phyloP scores from a whole-genome alignment of 2,888 invertebrate genomes.

The Acanthococcus lagerstroemiae region DNA sequence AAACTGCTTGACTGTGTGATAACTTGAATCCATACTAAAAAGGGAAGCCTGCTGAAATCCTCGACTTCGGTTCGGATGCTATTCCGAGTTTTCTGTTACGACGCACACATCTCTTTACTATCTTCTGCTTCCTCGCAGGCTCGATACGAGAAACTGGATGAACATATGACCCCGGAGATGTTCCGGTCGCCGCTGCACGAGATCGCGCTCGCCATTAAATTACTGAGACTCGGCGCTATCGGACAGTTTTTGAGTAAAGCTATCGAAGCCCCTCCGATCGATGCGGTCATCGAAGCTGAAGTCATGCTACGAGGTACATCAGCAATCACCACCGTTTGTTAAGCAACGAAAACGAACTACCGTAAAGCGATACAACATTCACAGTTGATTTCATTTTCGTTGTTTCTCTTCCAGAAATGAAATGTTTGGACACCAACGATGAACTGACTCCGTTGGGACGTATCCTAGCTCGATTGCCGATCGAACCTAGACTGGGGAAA shows the following conservation, averaged over 20 bases:
- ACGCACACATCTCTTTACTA: background rate
- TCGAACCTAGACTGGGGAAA: conserved; percentile 92
- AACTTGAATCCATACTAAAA: too few species aligned
- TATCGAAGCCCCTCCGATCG: conserved; percentile 91
- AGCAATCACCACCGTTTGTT: background rate
- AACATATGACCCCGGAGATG: conserved; percentile 94
- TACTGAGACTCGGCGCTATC: conserved; percentile 81
- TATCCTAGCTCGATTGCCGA: conserved; percentile 86
- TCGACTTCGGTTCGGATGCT: too few species aligned
- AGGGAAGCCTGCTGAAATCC: too few species aligned
- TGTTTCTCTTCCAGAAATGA: conserved; percentile 55
- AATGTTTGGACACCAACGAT: conserved; percentile 76
- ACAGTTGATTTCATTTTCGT: background rate
- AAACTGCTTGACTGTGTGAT: too few species aligned
- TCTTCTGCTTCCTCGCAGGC: conserved; percentile 44
- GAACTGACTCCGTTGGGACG: conserved; percentile 87
- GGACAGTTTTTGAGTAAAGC: conserved; percentile 91
- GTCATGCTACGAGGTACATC: conserved; percentile 50
- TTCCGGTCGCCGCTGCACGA: conserved; percentile 95
- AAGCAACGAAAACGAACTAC: too few species aligned
- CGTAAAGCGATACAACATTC: too few species aligned
- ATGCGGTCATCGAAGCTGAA: conserved; percentile 96
- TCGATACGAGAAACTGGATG: conserved; percentile 61
- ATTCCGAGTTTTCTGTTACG: background rate
- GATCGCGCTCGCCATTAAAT: conserved; percentile 79